Evolutionary conservation across 2,888 invertebrate species (phyloP).

Genomic region (Dicyrtoma fusca): DNA sequence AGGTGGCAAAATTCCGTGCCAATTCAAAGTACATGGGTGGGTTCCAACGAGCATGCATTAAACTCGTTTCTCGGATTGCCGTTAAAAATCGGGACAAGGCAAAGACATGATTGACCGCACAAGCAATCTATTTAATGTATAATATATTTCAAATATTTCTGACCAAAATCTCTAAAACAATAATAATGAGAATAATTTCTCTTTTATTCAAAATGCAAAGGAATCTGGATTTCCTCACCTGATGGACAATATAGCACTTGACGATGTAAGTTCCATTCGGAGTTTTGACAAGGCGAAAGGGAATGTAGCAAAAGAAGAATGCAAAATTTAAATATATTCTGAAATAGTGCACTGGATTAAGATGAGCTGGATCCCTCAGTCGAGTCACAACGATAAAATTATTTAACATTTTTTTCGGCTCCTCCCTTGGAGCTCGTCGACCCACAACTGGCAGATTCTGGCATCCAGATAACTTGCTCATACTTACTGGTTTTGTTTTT

Average conservation of each 20-base stretch:
- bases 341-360: slow-evolving; percentile 4
- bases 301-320: slow-evolving; percentile 23
- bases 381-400: not conserved
- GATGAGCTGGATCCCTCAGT: not conserved
- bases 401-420: not conserved
- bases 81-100: slow-evolving; percentile 22
- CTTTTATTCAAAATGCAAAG: no score
- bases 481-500: no score
- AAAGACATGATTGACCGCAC: slow-evolving; percentile 16
- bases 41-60: slow-evolving; percentile 10
- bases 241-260: not conserved
- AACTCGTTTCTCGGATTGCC: slow-evolving; percentile 9
- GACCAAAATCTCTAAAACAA: no score
- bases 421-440: no score
- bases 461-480: no score
- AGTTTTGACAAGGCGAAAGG: not conserved
- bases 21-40: slow-evolving; percentile 27
- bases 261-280: slow-evolving; percentile 5
- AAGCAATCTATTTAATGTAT: not conserved
- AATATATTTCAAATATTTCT: no score
- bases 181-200: no score
- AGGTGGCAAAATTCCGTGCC: slow-evolving; percentile 16
- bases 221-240: no score
- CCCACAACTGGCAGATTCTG: no score
- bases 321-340: slow-evolving; percentile 20